These are phyloP conservation scores for Neomorphus geoffroyi DNA, from an alignment of 2,797 vertebrate species.

Conservation along the genomic window DNA sequence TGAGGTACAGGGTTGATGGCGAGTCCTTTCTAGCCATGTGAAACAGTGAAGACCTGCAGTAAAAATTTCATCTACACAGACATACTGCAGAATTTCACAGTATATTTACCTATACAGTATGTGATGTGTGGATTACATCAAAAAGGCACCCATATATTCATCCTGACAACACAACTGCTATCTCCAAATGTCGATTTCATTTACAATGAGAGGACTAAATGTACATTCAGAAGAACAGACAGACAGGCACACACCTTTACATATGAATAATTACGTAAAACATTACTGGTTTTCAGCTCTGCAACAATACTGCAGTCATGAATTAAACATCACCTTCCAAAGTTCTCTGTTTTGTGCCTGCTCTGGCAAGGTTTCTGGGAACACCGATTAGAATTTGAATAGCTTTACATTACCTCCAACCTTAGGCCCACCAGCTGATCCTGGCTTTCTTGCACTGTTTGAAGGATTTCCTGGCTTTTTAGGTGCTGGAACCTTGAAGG, in stretches of 20 bases:
- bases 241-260: background rate
- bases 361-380: slow-evolving; percentile 17
- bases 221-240: background rate
- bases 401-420: slow-evolving; percentile 86
- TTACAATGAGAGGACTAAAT: background rate
- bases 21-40: background rate
- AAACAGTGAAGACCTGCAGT: background rate
- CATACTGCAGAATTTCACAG: background rate
- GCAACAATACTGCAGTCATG: slow-evolving; percentile 74
- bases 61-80: background rate
- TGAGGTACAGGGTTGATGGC: background rate
- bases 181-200: background rate
- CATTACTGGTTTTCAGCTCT: slow-evolving; percentile 22
- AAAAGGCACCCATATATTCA: background rate
- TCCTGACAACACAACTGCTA: background rate
- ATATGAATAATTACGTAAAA: background rate
- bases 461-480: slow-evolving; percentile 90
- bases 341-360: slow-evolving; percentile 47
- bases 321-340: slow-evolving; percentile 70
- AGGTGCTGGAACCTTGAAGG: slow-evolving; percentile 93
- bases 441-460: slow-evolving; percentile 87
- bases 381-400: slow-evolving; percentile 29
- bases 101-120: background rate
- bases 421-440: slow-evolving; percentile 86
- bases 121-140: background rate